Percentiles rank a stretch among this genome's conserved stretches.
phyloP scores from a whole-genome alignment of 2,113 vertebrate species.

The Perca schrenkii region DNA sequence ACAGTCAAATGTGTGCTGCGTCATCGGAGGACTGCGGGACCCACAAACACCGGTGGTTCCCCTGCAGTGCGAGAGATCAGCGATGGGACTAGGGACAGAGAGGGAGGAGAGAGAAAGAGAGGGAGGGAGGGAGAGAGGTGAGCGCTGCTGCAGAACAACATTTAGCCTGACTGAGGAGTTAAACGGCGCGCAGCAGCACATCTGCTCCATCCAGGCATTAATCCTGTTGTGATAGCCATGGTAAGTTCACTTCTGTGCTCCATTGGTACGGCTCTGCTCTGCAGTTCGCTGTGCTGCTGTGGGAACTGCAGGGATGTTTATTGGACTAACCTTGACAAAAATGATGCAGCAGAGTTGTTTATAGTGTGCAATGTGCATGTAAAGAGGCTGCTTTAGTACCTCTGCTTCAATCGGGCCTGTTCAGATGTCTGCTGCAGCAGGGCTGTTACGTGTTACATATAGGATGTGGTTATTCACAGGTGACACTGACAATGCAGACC shows the following conservation, averaged over 20 bases:
- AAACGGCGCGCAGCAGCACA: slow-evolving; percentile 49
- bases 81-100: slow-evolving; percentile 61
- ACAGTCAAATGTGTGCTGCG: slow-evolving; percentile 61
- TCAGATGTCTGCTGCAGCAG: slow-evolving; percentile 43
- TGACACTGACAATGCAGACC: slow-evolving; percentile 46
- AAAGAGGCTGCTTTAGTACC: slow-evolving; percentile 54
- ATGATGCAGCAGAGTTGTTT: slow-evolving; percentile 58
- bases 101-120: slow-evolving; percentile 37
- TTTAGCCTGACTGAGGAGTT: slow-evolving; percentile 61
- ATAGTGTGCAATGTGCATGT: slow-evolving; percentile 56
- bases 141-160: slow-evolving; percentile 61
- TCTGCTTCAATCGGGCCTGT: slow-evolving; percentile 54
- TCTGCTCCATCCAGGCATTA: slow-evolving; percentile 60
- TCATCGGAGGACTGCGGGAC: slow-evolving; percentile 73
- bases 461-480: slow-evolving; percentile 25
- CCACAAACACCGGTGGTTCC: slow-evolving; percentile 63
- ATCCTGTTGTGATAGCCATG: slow-evolving; percentile 64
- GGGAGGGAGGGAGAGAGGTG: slow-evolving; percentile 37
- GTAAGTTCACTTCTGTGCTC: slow-evolving; percentile 76
- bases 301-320: slow-evolving; percentile 50
- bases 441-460: slow-evolving; percentile 5
- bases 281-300: slow-evolving; percentile 47
- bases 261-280: slow-evolving; percentile 26
- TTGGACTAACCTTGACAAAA: slow-evolving; percentile 64
- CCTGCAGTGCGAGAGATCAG: slow-evolving; percentile 76